A percentile compares a stretch with the other conserved stretches of the same genome.
Conservation (phyloP, 2,113 vertebrate species). For the Lichenostomus cassidix region DNA sequence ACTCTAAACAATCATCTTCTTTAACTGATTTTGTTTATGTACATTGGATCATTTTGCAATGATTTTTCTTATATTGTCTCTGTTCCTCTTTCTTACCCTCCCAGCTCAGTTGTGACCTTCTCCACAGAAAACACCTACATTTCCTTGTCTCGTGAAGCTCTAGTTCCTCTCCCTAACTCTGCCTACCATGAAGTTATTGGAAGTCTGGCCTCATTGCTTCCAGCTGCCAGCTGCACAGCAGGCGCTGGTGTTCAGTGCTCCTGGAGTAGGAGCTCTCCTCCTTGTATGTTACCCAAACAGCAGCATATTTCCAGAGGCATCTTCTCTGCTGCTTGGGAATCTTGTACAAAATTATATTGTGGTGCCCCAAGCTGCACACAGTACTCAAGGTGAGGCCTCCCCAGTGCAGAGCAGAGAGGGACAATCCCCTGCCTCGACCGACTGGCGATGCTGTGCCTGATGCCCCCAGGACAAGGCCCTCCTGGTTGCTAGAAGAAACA, state of each 20-base stretch:
- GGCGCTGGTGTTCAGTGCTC: neutral
- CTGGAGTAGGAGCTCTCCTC: neutral
- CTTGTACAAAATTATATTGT: neutral
- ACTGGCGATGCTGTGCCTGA: fast-evolving
- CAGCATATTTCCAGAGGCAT: neutral
- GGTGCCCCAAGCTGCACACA: neutral
- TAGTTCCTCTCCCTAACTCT: neutral
- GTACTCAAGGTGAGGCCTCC: fast-evolving
- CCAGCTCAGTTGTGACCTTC: neutral
- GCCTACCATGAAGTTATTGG: neutral
- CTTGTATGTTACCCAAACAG: neutral
- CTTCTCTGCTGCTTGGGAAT: neutral
- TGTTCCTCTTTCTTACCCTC: neutral
- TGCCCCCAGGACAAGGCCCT: fast-evolving
- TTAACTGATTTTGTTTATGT: neutral
- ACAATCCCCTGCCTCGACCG: fast-evolving
- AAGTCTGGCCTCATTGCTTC: neutral
- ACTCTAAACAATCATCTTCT: neutral
- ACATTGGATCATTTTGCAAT: neutral
- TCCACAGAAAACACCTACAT: neutral
- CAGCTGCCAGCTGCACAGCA: neutral
- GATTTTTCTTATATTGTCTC: neutral
- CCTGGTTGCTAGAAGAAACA: neutral
- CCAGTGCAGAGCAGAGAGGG: neutral
- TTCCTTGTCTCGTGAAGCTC: neutral